Conservation (phyloP, 2,113 vertebrate genomes). For the Platichthys stellatus region DNA sequence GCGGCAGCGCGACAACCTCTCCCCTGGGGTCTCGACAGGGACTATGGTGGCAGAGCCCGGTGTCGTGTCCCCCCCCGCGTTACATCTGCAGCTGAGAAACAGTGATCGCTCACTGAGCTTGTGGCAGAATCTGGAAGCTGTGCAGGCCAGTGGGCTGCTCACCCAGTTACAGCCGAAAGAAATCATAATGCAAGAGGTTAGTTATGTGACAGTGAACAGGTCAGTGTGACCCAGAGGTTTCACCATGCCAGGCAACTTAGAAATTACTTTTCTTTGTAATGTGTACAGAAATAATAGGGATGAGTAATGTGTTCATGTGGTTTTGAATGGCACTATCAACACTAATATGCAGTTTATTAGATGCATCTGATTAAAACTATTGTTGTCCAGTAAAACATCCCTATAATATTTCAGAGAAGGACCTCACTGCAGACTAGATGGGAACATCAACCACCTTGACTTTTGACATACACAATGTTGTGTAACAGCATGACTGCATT, state of each 20-base stretch:
- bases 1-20: conserved; percentile 86
- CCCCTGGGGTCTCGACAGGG: conserved; percentile 75
- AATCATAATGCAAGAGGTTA: conserved; percentile 92
- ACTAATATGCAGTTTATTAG: not conserved
- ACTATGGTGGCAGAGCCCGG: conserved; percentile 67
- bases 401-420: too few relatives aligned
- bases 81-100: conserved; percentile 81
- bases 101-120: conserved; percentile 82
- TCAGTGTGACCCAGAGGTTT: too few relatives aligned
- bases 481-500: too few relatives aligned
- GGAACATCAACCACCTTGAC: too few relatives aligned
- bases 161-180: conserved; percentile 86
- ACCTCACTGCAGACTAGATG: too few relatives aligned
- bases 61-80: conserved; percentile 54
- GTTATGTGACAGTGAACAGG: not conserved
- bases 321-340: not conserved
- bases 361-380: not conserved
- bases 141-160: conserved; percentile 89
- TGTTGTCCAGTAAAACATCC: too few relatives aligned
- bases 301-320: too few relatives aligned
- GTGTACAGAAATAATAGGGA: too few relatives aligned
- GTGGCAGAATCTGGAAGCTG: conserved; percentile 94
- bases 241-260: too few relatives aligned
- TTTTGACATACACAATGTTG: too few relatives aligned
- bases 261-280: too few relatives aligned